These are phyloP conservation scores for Orchestia grillus DNA, from an alignment of 1,140 invertebrate genomes.

Conservation along the genomic window DNA sequence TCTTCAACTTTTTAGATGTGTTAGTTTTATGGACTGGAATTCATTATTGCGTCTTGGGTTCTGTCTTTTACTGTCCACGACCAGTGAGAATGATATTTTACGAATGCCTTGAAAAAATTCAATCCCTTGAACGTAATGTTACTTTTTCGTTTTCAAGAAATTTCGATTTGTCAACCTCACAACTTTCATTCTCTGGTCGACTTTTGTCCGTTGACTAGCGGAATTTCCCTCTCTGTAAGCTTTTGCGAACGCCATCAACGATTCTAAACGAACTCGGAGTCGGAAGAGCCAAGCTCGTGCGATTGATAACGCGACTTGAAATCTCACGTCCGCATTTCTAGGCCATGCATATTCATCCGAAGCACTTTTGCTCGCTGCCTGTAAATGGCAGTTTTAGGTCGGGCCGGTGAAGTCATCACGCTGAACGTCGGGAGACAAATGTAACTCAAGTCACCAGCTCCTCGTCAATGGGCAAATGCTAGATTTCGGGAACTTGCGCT, in stretches of 20 bases:
- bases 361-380: background rate
- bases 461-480: background rate
- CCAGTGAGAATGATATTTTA: too few relatives aligned
- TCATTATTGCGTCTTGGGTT: too few relatives aligned
- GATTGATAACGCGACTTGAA: background rate
- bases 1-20: too few relatives aligned
- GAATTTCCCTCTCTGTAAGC: background rate
- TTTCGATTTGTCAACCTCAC: background rate
- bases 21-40: too few relatives aligned
- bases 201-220: background rate
- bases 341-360: conserved; percentile 1
- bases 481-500: background rate
- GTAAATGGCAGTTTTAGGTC: background rate
- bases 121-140: too few relatives aligned
- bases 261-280: background rate
- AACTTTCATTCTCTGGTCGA: background rate
- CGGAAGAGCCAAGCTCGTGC: background rate
- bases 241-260: background rate
- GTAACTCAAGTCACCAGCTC: background rate
- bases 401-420: conserved; percentile 7
- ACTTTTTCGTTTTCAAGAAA: too few relatives aligned
- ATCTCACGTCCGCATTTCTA: background rate
- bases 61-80: too few relatives aligned
- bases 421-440: conserved; percentile 13
- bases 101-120: too few relatives aligned